These are phyloP conservation scores for Dione juno DNA, from an alignment of 2,888 invertebrate species.

Conservation along the genomic window DNA sequence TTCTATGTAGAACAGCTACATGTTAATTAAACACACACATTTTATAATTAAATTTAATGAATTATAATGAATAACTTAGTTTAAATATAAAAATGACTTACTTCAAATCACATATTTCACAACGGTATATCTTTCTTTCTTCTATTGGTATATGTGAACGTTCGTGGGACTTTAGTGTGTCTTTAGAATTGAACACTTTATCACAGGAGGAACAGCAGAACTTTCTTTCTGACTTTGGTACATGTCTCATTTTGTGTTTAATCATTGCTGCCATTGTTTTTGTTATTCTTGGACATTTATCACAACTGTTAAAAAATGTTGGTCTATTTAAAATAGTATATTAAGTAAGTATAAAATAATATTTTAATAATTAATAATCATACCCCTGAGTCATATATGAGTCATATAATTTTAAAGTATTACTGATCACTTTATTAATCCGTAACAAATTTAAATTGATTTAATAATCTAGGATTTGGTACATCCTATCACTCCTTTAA, in stretches of 20 bases:
- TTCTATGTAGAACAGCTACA: not conserved
- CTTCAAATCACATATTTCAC: constrained; percentile 79
- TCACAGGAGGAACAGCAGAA: constrained; percentile 76
- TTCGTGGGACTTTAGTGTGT: constrained; percentile 78
- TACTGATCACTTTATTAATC: too few species aligned
- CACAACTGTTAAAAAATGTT: constrained; percentile 72
- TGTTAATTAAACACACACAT: not conserved
- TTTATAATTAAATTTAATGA: not conserved
- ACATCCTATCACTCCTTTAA: not conserved
- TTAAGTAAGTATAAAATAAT: too few species aligned
- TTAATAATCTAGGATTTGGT: too few species aligned
- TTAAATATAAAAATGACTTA: constrained; percentile 66
- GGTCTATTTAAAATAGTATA: too few species aligned
- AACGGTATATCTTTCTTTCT: constrained; percentile 78
- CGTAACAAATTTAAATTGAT: too few species aligned
- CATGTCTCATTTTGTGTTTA: constrained; percentile 79
- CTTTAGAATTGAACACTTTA: constrained; percentile 77
- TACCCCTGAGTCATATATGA: too few species aligned
- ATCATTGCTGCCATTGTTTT: constrained; percentile 74
- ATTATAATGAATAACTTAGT: not conserved
- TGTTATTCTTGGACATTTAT: constrained; percentile 79
- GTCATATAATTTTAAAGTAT: too few species aligned
- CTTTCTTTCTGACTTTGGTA: constrained; percentile 79
- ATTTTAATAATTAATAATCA: too few species aligned
- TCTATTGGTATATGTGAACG: constrained; percentile 81